phyloP scores from a whole-genome alignment of 2,888 invertebrate genomes.

The Eumacrocentrus americanus region DNA sequence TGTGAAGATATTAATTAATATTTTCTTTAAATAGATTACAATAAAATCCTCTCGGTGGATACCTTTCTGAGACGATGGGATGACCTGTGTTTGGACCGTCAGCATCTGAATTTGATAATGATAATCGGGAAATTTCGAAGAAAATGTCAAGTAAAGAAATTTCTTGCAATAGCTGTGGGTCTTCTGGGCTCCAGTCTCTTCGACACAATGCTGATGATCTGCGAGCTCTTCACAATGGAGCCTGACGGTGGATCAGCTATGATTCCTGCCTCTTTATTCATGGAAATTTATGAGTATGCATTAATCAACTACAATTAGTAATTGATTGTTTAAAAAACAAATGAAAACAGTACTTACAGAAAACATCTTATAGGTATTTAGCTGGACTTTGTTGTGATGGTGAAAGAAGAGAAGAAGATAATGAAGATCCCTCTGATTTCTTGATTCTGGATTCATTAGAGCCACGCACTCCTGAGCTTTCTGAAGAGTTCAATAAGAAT shows the following conservation, averaged over 20 bases:
- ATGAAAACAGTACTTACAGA: background rate
- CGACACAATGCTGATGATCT: slow-evolving; percentile 80
- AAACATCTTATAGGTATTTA: slow-evolving; percentile 44
- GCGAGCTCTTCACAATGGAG: slow-evolving; percentile 81
- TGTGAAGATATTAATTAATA: background rate
- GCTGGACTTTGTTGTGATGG: slow-evolving; percentile 54
- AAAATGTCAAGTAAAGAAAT: slow-evolving; percentile 74
- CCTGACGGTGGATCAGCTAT: slow-evolving; percentile 83
- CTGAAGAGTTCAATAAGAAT: slow-evolving; percentile 22
- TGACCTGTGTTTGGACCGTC: slow-evolving; percentile 70
- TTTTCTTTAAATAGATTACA: slow-evolving; percentile 47
- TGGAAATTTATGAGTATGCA: slow-evolving; percentile 62
- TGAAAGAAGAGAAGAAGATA: slow-evolving; percentile 40
- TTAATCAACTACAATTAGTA: background rate
- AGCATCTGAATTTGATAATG: slow-evolving; percentile 72
- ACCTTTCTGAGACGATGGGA: slow-evolving; percentile 67
- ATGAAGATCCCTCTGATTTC: slow-evolving; percentile 39
- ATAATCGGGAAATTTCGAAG: slow-evolving; percentile 74
- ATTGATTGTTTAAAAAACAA: background rate
- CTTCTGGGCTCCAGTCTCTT: slow-evolving; percentile 74
- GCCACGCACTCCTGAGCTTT: slow-evolving; percentile 25
- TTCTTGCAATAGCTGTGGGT: slow-evolving; percentile 76
- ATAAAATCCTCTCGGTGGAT: slow-evolving; percentile 51
- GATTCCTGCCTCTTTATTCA: slow-evolving; percentile 71
- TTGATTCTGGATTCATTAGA: slow-evolving; percentile 34